Base-by-base conservation (phyloP, 2,113 vertebrate species). In the Lycocorax pyrrhopterus region DNA sequence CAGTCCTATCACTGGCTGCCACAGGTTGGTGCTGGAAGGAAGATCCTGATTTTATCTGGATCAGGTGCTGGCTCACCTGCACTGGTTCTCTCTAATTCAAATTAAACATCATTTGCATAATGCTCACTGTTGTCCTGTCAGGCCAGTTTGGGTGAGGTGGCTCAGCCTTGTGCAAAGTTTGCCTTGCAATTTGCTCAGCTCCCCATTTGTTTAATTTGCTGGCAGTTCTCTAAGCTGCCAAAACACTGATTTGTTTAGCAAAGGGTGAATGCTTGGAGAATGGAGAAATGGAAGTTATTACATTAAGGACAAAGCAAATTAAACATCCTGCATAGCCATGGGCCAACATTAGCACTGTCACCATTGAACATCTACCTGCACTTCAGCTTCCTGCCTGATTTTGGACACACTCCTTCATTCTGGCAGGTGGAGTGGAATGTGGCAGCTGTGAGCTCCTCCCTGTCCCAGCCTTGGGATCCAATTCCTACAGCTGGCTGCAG, bases 131-230 rank as follows among this genome's bases (percentile, higher is more conserved):
- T 55, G 29, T n/a, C 3, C 0, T 33, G 43, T 52, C 53, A 22
- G 63, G 35, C 21, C 47, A 2, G 7, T 33, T 16, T 59, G 17
- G 75, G 59, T 26, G 72, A 90, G 63, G 59, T 18, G 21, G 62
- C 67, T 90, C n/a, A 66, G 67, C 68, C 87, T 76, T 4, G 2
- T 18, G 44, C 68, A 74, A 66, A 71, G 56, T 89, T 74, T 84
- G 52, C 47, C 68, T 78, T 81, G 64, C 62, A 75, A 56, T 93
- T 92, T 77, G 72, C 89, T 94, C 51, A 12, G 20, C 67, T 47
- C 16, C 20, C 9, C 79, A 63, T 71, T 89, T 60, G 69, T 82
- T 91, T 78, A 39, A 85, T 73, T 90, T 68, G 46, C 77, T 81
- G 47, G 58, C 35, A 60, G 63, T 30, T 58, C 59, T 74, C 43